Percentiles rank a stretch among this genome's conserved stretches.
These are phyloP conservation scores for Anastatus disparis DNA, from an alignment of 1,140 invertebrate species.

Conservation along the genomic window DNA sequence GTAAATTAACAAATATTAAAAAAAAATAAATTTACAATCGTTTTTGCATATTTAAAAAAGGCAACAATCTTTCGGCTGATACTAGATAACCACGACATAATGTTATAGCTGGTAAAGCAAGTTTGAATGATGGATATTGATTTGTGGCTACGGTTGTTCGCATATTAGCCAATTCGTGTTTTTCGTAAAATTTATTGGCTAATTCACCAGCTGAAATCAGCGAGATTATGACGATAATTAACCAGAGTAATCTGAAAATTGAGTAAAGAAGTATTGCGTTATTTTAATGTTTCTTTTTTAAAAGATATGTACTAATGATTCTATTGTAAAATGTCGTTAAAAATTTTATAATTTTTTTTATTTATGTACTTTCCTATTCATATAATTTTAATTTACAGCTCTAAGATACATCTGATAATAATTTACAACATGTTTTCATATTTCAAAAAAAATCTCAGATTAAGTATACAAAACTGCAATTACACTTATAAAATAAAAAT, in stretches of 20 bases:
- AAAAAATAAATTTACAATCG: constrained; percentile 28
- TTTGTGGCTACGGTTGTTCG: constrained; percentile 45
- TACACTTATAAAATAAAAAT: too few species aligned
- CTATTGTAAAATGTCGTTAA: too few species aligned
- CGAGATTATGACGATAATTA: constrained; percentile 44
- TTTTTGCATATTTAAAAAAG: constrained; percentile 31
- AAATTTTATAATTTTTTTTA: background rate
- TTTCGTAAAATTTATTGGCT: constrained; percentile 48
- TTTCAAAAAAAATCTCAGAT: too few species aligned
- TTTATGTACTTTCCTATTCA: too few species aligned
- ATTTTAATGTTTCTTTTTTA: too few species aligned
- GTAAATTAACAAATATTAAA: background rate
- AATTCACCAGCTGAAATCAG: constrained; percentile 40
- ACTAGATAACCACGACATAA: constrained; percentile 43
- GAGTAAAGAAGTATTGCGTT: background rate
- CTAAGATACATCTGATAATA: too few species aligned
- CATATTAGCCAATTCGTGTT: constrained; percentile 48
- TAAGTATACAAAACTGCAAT: too few species aligned
- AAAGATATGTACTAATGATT: too few species aligned
- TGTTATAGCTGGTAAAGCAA: constrained; percentile 45
- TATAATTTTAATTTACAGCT: too few species aligned
- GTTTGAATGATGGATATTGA: constrained; percentile 45
- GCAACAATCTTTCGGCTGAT: constrained; percentile 27
- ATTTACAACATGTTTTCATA: too few species aligned
- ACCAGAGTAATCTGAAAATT: constrained; percentile 45